Conservation (phyloP, 2,888 invertebrate genomes). For the Caenorhabditis zanzibari region DNA sequence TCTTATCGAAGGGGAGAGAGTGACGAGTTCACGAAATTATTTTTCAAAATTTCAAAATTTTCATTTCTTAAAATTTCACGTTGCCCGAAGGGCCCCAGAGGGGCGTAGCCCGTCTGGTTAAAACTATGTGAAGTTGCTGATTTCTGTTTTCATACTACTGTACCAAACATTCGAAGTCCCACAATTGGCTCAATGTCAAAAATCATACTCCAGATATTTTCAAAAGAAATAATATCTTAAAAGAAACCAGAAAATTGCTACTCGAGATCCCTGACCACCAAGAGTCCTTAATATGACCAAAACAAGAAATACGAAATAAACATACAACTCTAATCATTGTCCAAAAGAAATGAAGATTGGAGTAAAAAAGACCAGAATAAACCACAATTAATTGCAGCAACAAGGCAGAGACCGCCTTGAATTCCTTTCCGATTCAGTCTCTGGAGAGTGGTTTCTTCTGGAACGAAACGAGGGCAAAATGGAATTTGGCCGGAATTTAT, state of each 20-base stretch:
- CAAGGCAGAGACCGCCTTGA: conserved; percentile 11
- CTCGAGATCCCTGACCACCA: neutral
- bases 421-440: conserved; percentile 7
- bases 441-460: conserved; percentile 39
- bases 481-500: conserved; percentile 48
- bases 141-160: too few relatives aligned
- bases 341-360: conserved; percentile 1
- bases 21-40: too few relatives aligned
- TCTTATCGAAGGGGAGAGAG: too few relatives aligned
- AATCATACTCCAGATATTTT: too few relatives aligned
- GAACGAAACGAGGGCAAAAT: conserved; percentile 37
- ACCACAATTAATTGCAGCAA: conserved; percentile 32
- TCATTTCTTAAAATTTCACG: too few relatives aligned
- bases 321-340: conserved; percentile 3
- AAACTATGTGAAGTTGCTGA: too few relatives aligned
- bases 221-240: too few relatives aligned
- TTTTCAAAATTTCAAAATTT: too few relatives aligned
- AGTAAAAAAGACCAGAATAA: conserved; percentile 22
- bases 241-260: neutral
- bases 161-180: too few relatives aligned
- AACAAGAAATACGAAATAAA: conserved; percentile 1
- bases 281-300: neutral
- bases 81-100: too few relatives aligned
- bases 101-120: too few relatives aligned
- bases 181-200: too few relatives aligned